Conservation (phyloP, 2,113 vertebrate genomes). For the Cyanoramphus novaezelandiae region DNA sequence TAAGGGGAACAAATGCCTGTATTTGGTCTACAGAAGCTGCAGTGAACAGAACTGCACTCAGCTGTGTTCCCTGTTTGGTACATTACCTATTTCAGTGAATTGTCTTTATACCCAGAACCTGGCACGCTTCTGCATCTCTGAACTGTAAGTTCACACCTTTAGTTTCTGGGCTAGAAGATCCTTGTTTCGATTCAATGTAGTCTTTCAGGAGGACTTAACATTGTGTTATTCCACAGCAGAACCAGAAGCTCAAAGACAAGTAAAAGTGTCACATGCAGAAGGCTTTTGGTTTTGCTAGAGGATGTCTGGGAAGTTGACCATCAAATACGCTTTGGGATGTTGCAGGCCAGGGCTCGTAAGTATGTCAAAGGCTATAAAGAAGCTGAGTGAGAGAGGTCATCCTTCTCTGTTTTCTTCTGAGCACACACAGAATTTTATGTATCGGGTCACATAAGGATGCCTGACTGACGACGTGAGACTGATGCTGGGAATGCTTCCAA, state of each 20-base stretch:
- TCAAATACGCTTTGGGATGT: rapidly evolving
- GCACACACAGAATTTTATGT: background rate
- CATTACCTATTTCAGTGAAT: background rate
- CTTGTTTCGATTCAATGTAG: background rate
- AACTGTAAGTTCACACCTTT: background rate
- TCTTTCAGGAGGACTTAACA: background rate
- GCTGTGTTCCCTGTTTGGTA: background rate
- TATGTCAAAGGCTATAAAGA: background rate
- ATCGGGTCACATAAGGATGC: rapidly evolving
- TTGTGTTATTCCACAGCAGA: background rate
- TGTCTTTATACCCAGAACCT: background rate
- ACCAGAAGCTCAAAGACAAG: background rate
- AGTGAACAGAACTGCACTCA: background rate
- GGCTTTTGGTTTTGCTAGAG: background rate
- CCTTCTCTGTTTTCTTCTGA: background rate
- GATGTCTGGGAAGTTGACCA: background rate
- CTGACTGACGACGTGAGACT: background rate
- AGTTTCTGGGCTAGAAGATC: background rate
- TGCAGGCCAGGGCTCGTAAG: background rate
- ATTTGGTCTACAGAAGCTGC: background rate
- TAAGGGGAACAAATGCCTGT: background rate
- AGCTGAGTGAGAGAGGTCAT: background rate
- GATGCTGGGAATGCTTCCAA: background rate
- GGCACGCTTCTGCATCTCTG: rapidly evolving
- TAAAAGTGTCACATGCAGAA: background rate